Evolutionary conservation across 2,888 invertebrate species (phyloP).

Genomic region (Cecidostiba fungosa): DNA sequence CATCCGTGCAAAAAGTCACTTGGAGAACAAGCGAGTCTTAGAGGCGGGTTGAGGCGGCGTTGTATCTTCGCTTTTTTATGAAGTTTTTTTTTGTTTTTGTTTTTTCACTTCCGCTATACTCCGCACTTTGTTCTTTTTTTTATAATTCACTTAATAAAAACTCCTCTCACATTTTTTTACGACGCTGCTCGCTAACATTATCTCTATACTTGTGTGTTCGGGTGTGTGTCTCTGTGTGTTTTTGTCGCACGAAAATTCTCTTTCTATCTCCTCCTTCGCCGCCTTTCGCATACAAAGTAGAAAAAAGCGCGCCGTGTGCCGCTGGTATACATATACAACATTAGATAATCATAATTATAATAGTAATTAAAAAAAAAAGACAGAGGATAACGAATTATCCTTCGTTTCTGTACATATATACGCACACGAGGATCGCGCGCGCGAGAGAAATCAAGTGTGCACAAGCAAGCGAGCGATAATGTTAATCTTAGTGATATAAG

Average conservation of each 20-base stretch:
- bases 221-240: not conserved
- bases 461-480: conserved; percentile 8
- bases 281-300: not conserved
- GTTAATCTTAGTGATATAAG: conserved; percentile 48
- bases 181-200: conserved; percentile 13
- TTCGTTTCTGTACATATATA: not conserved
- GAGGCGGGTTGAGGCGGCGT: conserved; percentile 51
- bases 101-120: not conserved
- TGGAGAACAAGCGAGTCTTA: conserved; percentile 56
- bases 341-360: conserved; percentile 27
- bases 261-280: not conserved
- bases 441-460: not conserved
- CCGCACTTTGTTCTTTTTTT: not conserved
- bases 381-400: not conserved
- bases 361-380: conserved; percentile 13
- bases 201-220: conserved; percentile 25
- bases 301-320: not conserved
- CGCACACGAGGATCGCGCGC: not conserved
- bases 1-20: conserved; percentile 61
- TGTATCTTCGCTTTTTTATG: conserved; percentile 16
- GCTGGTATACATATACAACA: not conserved
- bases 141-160: conserved; percentile 9
- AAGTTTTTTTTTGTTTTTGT: not conserved
- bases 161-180: not conserved
- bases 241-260: conserved; percentile 5